Conservation (phyloP, 2,113 vertebrate species). For the Psittacula cyanocephala region DNA sequence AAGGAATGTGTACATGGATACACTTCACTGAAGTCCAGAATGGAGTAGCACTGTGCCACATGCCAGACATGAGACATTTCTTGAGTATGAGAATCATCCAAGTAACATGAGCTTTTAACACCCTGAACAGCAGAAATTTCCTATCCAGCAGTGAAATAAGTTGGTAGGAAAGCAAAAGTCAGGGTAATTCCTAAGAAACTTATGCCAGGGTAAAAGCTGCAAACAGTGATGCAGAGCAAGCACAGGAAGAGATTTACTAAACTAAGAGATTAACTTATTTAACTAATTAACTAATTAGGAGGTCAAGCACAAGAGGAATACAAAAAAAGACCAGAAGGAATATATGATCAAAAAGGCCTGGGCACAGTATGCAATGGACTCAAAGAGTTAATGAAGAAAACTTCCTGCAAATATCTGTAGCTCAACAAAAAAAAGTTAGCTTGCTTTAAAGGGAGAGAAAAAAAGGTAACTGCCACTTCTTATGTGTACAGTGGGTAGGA, state of each 20-base stretch:
- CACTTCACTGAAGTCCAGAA: not conserved
- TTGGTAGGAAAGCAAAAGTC: not conserved
- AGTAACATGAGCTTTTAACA: not conserved
- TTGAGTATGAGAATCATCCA: not conserved
- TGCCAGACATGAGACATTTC: rapidly evolving
- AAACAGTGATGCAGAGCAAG: not conserved
- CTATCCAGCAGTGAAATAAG: not conserved
- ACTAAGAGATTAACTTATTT: not conserved
- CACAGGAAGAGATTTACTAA: not conserved
- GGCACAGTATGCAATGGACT: not conserved
- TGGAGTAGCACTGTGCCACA: not conserved
- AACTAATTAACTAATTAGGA: not conserved
- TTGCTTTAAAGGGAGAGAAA: not conserved
- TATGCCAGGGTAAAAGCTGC: not conserved
- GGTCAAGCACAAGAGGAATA: not conserved
- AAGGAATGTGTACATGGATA: not conserved
- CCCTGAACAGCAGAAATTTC: not conserved
- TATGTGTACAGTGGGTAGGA: not conserved
- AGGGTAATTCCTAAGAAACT: not conserved
- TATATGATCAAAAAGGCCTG: not conserved
- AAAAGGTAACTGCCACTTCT: not conserved
- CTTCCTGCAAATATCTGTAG: not conserved
- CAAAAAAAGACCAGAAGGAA: not conserved
- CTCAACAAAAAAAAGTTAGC: not conserved
- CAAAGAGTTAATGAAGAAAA: not conserved